phyloP scores from a whole-genome alignment of 2,888 invertebrate genomes.

The Ditula angustiorana region DNA sequence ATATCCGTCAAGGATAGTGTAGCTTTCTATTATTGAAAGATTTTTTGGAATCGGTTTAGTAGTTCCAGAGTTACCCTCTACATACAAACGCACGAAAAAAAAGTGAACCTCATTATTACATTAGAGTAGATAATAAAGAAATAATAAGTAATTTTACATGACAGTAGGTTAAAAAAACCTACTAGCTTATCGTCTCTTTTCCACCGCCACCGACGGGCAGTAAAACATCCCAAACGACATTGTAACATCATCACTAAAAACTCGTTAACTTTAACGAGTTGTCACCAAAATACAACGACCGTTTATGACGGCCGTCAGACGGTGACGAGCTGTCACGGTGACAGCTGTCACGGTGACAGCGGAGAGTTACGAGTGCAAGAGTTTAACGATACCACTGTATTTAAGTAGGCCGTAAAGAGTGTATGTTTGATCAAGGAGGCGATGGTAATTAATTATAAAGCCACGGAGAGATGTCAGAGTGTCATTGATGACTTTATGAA shows the following conservation, averaged over 20 bases:
- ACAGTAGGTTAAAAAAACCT: too few relatives aligned
- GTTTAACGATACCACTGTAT: slow-evolving; percentile 34
- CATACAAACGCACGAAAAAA: too few relatives aligned
- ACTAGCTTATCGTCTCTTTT: too few relatives aligned
- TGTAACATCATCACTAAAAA: slow-evolving; percentile 41
- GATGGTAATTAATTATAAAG: background rate
- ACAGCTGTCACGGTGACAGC: slow-evolving; percentile 42
- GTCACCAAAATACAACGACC: slow-evolving; percentile 47
- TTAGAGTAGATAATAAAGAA: too few relatives aligned
- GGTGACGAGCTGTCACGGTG: slow-evolving; percentile 39
- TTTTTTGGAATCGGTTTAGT: too few relatives aligned
- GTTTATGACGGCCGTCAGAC: slow-evolving; percentile 40
- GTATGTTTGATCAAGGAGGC: background rate
- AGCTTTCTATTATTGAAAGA: too few relatives aligned
- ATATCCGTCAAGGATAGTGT: too few relatives aligned
- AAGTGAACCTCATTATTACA: too few relatives aligned
- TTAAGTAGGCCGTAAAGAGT: slow-evolving; percentile 3
- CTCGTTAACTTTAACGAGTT: slow-evolving; percentile 53
- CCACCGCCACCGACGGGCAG: too few relatives aligned
- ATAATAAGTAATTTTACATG: too few relatives aligned
- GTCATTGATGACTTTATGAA: too few relatives aligned
- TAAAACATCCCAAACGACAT: slow-evolving; percentile 9
- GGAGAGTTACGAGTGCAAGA: slow-evolving; percentile 45
- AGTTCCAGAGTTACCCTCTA: too few relatives aligned
- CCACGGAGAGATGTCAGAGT: background rate